Evolutionary conservation across 2,113 vertebrate species (phyloP), one percentile per base, ranked within the genome.

Genomic region (Paracanthobrama guichenoti): DNA sequence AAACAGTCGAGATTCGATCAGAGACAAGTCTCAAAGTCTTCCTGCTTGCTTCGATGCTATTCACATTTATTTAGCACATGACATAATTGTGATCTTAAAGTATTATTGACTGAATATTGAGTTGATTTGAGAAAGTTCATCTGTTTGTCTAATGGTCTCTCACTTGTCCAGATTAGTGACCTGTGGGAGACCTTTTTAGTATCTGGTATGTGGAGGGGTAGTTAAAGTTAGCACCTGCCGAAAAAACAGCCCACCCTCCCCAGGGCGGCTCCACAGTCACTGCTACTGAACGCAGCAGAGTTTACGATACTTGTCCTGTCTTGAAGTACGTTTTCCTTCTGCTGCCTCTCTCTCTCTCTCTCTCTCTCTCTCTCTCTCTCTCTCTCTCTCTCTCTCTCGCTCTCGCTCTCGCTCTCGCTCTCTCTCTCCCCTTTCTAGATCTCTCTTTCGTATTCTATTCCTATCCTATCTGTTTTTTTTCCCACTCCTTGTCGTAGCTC

Each of bases 401-500:
- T 31, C 48, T 39, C 4, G 35, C 31, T 50, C 28, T 35, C 35
- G 2, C 35, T 35, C 35, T 35, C 35, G 2, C 35, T 35, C 39
- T 7, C 39, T 48, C 44, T 46, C 44, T 44, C 42, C 6, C 69
- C 12, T 53, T 12, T 53, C 31, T 50, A 16, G 13, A 16, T 50
- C 66, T 76, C 66, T 64, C 35, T n/a, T 18, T 85, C 1, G 0
- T 16, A 18, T 31, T 75, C 72, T 26, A 28, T 31, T 13, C 46
- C 31, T 53, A 26, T 46, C 13, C 72, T 28, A 14, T 78, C 86
- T 39, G 81, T 81, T 18, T 79, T 22, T 74, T 60, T n/a, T 13
- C 31, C 20, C 67, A 64, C 26, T 22, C 72, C 62, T 75, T 82
- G 12, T 67, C 59, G 66, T 93, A 84, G 85, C 79, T 80, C 79